Evolutionary conservation across 2,113 vertebrate genomes (phyloP).

Genomic region (Kobus ellipsiprymnus): DNA sequence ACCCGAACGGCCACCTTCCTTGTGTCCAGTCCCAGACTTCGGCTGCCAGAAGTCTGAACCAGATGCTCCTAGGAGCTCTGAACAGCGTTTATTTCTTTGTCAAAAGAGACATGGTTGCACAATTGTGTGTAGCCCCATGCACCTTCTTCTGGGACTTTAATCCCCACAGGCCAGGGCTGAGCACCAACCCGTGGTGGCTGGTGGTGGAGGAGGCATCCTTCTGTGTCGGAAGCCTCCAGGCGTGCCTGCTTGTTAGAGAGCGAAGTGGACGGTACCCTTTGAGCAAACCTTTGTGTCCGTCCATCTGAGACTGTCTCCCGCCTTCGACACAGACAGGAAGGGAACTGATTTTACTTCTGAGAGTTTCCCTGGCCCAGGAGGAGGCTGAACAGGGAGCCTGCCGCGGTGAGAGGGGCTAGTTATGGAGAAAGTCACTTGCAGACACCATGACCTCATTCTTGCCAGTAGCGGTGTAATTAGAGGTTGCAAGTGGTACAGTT

Average conservation of each 20-base stretch:
- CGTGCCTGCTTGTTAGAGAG: neutral
- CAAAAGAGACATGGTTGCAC: neutral
- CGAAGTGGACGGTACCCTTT: fast-evolving
- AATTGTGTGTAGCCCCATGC: neutral
- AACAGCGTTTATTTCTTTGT: fast-evolving
- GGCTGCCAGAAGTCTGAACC: neutral
- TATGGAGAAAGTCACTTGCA: conserved; percentile 21
- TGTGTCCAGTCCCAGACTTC: neutral
- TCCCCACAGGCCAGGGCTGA: neutral
- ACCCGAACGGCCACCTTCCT: neutral
- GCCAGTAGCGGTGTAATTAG: neutral
- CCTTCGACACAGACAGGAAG: neutral
- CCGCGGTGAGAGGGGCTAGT: neutral
- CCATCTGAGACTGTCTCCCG: neutral
- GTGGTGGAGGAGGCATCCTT: neutral
- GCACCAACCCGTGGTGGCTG: neutral
- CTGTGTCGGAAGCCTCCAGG: neutral
- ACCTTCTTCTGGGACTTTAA: neutral
- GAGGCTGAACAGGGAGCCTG: neutral
- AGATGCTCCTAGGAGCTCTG: fast-evolving
- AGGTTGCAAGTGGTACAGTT: neutral
- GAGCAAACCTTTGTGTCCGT: neutral
- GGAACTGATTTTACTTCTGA: neutral
- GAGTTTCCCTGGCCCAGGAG: neutral
- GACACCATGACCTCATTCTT: conserved; percentile 7